Evolutionary conservation across 2,888 invertebrate genomes (phyloP).

Genomic region (Stictocephala bisonia): DNA sequence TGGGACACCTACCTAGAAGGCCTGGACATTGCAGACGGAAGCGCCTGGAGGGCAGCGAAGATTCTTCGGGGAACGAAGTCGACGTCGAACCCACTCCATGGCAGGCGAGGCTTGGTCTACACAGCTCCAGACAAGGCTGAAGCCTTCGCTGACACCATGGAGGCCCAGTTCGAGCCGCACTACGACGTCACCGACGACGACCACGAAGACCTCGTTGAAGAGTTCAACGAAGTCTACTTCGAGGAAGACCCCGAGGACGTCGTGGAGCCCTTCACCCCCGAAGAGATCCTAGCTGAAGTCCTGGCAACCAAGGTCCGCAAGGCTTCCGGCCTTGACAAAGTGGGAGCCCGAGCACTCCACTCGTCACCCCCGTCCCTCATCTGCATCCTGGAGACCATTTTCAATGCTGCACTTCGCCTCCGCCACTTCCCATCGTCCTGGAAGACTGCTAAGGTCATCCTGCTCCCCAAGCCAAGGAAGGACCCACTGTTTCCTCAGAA

Average conservation of each 20-base stretch:
- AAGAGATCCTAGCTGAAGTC: background rate
- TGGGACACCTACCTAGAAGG: background rate
- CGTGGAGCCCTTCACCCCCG: background rate
- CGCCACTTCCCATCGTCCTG: constrained; percentile 54
- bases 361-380: no score
- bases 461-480: constrained; percentile 58
- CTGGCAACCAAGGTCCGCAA: background rate
- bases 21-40: background rate
- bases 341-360: background rate
- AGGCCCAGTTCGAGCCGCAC: constrained; percentile 18
- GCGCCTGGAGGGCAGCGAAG: background rate
- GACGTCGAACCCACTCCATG: background rate
- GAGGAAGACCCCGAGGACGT: background rate
- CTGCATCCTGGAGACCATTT: constrained; percentile 18
- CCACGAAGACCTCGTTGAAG: background rate
- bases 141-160: constrained; percentile 32
- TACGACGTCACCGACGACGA: background rate
- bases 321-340: constrained; percentile 16
- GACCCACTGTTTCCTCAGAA: constrained; percentile 3
- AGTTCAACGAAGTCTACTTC: background rate
- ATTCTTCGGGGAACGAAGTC: background rate
- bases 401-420: constrained; percentile 18
- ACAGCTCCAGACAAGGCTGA: background rate
- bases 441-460: constrained; percentile 56
- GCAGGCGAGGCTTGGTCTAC: background rate